Conservation (phyloP, 2,797 vertebrate genomes). For the Hippopotamyrus pictus region DNA sequence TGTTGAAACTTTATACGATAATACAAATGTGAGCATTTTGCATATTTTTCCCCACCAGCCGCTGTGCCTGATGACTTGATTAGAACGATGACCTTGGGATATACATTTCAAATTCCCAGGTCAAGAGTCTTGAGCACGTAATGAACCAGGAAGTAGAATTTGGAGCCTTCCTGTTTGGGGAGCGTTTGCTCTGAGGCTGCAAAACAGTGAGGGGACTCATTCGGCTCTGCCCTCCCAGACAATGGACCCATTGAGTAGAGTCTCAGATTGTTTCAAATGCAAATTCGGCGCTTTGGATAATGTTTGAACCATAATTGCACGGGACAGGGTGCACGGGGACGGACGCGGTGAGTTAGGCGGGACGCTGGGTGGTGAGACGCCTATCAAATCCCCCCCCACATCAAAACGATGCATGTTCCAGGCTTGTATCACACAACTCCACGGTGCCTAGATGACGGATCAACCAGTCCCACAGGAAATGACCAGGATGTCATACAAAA, state of each 20-base stretch:
- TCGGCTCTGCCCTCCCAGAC: neutral
- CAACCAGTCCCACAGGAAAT: neutral
- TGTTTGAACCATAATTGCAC: slow-evolving; percentile 14
- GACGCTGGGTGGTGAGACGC: neutral
- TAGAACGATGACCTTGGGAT: neutral
- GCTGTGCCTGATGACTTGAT: neutral
- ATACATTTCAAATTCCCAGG: slow-evolving; percentile 3
- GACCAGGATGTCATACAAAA: neutral
- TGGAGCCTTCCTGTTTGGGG: slow-evolving; percentile 16
- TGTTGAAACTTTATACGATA: neutral
- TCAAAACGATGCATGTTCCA: slow-evolving; percentile 7
- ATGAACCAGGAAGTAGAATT: slow-evolving; percentile 24
- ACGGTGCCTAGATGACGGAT: neutral
- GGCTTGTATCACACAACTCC: neutral
- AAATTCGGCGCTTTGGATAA: slow-evolving; percentile 16
- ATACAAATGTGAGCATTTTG: neutral
- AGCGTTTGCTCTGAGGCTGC: neutral
- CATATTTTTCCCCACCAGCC: no score
- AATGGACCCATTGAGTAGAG: slow-evolving; percentile 14
- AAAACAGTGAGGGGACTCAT: neutral
- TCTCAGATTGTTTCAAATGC: slow-evolving; percentile 18
- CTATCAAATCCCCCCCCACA: neutral
- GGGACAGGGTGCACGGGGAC: neutral
- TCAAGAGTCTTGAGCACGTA: slow-evolving; percentile 13
- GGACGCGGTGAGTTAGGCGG: neutral